Evolutionary conservation across 1,140 invertebrate genomes (phyloP).

Genomic region (Drosophila grimshawi): DNA sequence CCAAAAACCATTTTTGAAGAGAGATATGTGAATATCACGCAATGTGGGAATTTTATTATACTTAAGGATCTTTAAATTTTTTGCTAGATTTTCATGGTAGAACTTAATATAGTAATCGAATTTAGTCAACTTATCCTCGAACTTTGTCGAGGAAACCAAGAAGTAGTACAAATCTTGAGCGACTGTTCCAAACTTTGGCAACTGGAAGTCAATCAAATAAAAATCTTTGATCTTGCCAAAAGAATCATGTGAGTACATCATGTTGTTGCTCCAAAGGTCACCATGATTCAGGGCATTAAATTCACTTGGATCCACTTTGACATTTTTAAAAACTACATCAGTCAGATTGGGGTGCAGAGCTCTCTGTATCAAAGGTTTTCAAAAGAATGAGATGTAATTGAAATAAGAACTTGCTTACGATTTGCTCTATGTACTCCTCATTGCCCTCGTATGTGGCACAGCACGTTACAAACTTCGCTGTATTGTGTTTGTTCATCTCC

Average conservation of each 20-base stretch:
- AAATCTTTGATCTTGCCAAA: constrained; percentile 79
- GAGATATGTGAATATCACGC: constrained; percentile 56
- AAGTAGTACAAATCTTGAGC: constrained; percentile 70
- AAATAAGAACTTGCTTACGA: constrained; percentile 34
- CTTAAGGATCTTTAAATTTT: constrained; percentile 62
- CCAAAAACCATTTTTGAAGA: constrained; percentile 60
- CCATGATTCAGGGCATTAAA: constrained; percentile 88
- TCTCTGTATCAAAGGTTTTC: constrained; percentile 19
- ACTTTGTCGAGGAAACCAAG: constrained; percentile 64
- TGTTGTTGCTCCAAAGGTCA: constrained; percentile 86
- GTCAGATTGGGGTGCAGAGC: constrained; percentile 14
- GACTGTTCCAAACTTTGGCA: constrained; percentile 62
- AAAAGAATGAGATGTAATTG: not conserved
- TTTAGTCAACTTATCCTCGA: constrained; percentile 69
- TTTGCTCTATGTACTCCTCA: constrained; percentile 58
- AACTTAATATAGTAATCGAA: constrained; percentile 75
- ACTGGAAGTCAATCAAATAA: constrained; percentile 68
- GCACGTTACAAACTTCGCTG: constrained; percentile 43
- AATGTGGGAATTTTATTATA: constrained; percentile 67
- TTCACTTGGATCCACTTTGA: constrained; percentile 77
- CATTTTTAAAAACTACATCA: constrained; percentile 45
- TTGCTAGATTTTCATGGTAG: constrained; percentile 64
- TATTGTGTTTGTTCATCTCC: constrained; percentile 44
- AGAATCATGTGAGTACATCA: constrained; percentile 87
- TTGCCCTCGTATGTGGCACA: constrained; percentile 45